Evolutionary conservation across 1,140 invertebrate genomes (phyloP).

Genomic region (Euglossa dilemma): DNA sequence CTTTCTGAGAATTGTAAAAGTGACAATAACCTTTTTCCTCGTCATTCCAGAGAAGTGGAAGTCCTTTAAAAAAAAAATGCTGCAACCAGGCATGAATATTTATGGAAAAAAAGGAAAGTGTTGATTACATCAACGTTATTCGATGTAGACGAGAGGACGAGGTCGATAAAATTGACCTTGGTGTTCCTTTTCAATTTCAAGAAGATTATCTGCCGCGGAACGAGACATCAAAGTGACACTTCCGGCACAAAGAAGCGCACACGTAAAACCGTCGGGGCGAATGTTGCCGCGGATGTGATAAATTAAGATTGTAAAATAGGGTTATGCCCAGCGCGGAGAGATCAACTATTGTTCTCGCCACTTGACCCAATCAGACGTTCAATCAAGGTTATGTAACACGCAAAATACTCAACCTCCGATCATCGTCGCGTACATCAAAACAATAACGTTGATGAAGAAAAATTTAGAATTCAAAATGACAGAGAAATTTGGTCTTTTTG

Average conservation of each 20-base stretch:
- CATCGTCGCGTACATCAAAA: conserved; percentile 6
- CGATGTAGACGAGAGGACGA: background rate
- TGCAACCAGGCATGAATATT: too few species aligned
- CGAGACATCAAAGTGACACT: conserved; percentile 47
- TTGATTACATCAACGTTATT: background rate
- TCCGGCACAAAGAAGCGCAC: conserved; percentile 36
- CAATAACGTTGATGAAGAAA: background rate
- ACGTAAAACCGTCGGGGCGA: conserved; percentile 40
- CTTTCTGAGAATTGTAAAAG: too few species aligned
- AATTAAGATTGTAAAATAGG: conserved; percentile 77
- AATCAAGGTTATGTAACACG: conserved; percentile 76
- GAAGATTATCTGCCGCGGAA: conserved; percentile 20
- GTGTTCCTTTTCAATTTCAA: conserved; percentile 22
- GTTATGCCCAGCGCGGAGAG: conserved; percentile 66
- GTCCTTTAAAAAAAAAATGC: too few species aligned
- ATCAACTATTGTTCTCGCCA: conserved; percentile 79
- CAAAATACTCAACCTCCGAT: conserved; percentile 62
- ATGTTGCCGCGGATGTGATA: conserved; percentile 75
- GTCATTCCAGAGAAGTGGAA: too few species aligned
- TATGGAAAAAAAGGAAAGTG: background rate
- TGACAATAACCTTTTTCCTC: too few species aligned
- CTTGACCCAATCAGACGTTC: conserved; percentile 78
- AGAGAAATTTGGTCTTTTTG: background rate
- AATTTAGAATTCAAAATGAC: background rate
- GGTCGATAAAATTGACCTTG: conserved; percentile 33